These are phyloP conservation scores for Epizoanthus scotinus DNA, from an alignment of 92 coral and sea anemone species.

Conservation along the genomic window DNA sequence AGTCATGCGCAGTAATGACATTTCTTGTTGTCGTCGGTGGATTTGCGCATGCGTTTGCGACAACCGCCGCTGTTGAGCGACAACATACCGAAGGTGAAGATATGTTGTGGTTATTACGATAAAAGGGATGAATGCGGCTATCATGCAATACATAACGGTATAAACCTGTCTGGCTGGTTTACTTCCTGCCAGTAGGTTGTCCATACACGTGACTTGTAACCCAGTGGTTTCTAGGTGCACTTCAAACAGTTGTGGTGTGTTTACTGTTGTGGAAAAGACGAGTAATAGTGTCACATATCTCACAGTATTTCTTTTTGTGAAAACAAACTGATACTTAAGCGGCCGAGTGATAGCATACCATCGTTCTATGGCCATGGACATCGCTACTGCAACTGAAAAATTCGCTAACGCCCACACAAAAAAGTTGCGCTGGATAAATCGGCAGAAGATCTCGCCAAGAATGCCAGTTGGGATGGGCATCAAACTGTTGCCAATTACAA, in stretches of 20 bases:
- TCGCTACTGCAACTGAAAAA: slow-evolving; percentile 13
- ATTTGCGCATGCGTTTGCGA: slow-evolving; percentile 19
- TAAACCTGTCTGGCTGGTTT: slow-evolving; percentile 6
- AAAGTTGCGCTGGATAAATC: slow-evolving; percentile 29
- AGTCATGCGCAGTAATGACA: slow-evolving; percentile 17
- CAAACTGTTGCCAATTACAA: slow-evolving; percentile 22
- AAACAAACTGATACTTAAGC: background rate
- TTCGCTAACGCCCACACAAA: slow-evolving; percentile 36
- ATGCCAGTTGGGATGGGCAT: slow-evolving; percentile 20
- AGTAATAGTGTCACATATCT: background rate
- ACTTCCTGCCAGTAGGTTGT: slow-evolving; percentile 26
- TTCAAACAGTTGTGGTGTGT: slow-evolving; percentile 26
- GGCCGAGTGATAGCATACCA: slow-evolving; percentile 30
- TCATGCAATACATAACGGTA: slow-evolving; percentile 20
- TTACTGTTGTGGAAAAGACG: slow-evolving; percentile 15
- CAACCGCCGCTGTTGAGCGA: background rate
- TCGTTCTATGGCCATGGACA: slow-evolving; percentile 36
- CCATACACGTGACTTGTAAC: background rate
- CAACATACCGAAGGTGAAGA: slow-evolving; percentile 11
- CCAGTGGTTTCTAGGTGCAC: background rate
- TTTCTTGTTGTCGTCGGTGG: slow-evolving; percentile 7
- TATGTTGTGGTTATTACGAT: slow-evolving; percentile 2
- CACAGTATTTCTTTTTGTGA: slow-evolving; percentile 11
- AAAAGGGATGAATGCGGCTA: slow-evolving; percentile 31
- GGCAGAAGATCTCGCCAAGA: slow-evolving; percentile 29